Evolutionary conservation across 2,113 vertebrate species (phyloP), one percentile per base, ranked within the genome.

Genomic region (Chloebia gouldiae): DNA sequence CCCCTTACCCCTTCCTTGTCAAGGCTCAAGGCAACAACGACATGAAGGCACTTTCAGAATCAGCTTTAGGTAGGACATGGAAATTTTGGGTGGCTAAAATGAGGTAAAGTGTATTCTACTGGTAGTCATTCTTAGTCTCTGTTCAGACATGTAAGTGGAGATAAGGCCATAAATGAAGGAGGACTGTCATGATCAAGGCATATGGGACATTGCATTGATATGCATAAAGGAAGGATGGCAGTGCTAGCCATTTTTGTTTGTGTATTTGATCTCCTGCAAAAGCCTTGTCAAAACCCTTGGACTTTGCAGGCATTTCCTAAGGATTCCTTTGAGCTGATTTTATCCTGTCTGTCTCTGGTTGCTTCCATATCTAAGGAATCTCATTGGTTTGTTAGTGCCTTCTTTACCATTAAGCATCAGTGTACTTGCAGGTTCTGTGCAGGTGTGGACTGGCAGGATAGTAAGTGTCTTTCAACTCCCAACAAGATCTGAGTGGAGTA

Each of bases 321-420:
- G 49, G 40, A 64, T 83, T 77, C 24, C 35, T 84, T 63, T 71
- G 17, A 81, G 31, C 31, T 83, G 28, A 1, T 42, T 76, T 54
- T 15, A 91, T 22, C 27, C 19, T 75, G 9, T 16, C 7, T 76
- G 3, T 64, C 8, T 88, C 37, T 86, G 7, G 51, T 78, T 86
- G 24, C 37, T 92, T 78, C 45, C 40, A 22, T 11, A 3, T 42
- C 47, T 44, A 73, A 42, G 35, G n/a, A 81, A 35, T 77, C 19
- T 18, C 28, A 4, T 1, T 61, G 39, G 20, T 63, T 83, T 88
- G 23, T 83, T 47, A 31, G 19, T 84, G 50, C 11, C 39, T 84
- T n/a, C 35, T 73, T 21, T 54, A 40, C 33, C 1, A 2, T n/a
- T 33, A 51, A 39, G 44, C 4, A 4, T 45, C 23, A 21, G 0